Evolutionary conservation across 2,888 invertebrate species (phyloP), one percentile per base, ranked within the genome.

Genomic region (Punctoribates punctum): DNA sequence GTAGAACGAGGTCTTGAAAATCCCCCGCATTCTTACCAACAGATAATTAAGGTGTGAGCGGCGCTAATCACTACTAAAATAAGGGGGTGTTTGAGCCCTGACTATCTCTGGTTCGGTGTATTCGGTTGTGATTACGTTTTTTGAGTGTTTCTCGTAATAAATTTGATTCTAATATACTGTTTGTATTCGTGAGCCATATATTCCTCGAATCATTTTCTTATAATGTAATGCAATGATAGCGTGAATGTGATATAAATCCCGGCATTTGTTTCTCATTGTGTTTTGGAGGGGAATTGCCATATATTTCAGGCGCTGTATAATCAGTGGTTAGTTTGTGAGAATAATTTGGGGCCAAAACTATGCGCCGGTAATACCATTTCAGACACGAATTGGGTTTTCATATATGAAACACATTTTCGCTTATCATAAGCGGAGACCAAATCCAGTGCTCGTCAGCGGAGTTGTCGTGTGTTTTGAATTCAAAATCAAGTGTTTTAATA

Each of bases 391-490:
- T 38, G 6, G n/a, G 9, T 65, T 29, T 17, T 57, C 20, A 23
- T 57, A 57, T 25, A 57, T 20, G 25, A 29, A 23, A 38, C 34
- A 34, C 65, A 57, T 25, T 15, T 57, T 57, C 25, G 25, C 25
- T 57, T 57, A 57, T 57, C 9, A 57, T 57, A 34, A 34, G 34
- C 8, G 34, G 34, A 34, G 34, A 34, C 34, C 34, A 54, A n/a
- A 54, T 54, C 57, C 9, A 57, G 25, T 17, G 20, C 62, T 62
- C 62, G 62, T 65, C 65, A 65, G 29, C 62, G 62, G 25, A 65
- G 29, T 65, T 65, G 5, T 65, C 11, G 9, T 65, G 65, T 65
- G 65, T 38, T 65, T 34, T 65, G 65, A 65, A 65, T 65, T 34
- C 38, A 15, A 65, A 65, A 27, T 34, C 29, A 29, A 65, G 34